phyloP scores from a whole-genome alignment of 2,113 vertebrate genomes.

The Cochlearius cochlearius region DNA sequence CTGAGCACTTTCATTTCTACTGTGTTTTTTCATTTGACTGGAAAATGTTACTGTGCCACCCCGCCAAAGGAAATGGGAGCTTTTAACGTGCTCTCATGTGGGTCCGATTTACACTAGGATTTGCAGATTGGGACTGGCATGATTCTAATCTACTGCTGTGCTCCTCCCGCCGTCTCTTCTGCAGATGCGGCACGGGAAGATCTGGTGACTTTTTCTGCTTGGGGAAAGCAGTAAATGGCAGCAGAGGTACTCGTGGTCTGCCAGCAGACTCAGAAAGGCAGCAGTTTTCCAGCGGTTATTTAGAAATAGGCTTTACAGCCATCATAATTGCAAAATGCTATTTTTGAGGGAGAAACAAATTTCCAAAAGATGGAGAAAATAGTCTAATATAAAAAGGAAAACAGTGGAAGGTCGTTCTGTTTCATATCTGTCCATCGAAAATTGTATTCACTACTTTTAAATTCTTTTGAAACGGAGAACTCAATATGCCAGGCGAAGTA shows the following conservation, averaged over 20 bases:
- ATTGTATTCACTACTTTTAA: not conserved
- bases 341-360: not conserved
- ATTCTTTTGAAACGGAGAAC: not conserved
- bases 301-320: not conserved
- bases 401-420: not conserved
- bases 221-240: not conserved
- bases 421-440: not conserved
- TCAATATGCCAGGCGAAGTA: not conserved
- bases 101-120: not conserved
- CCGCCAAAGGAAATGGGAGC: not conserved
- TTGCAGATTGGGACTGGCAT: not conserved
- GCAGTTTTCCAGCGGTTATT: not conserved
- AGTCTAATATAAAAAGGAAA: not conserved
- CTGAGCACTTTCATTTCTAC: not conserved
- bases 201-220: not conserved
- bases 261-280: not conserved
- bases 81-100: not conserved
- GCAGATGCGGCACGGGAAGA: not conserved
- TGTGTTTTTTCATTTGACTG: not conserved
- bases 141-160: not conserved
- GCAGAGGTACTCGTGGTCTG: not conserved
- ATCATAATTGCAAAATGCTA: not conserved
- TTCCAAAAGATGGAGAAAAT: not conserved
- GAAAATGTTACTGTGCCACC: not conserved
- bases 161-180: not conserved